These are phyloP conservation scores for Sebastes minor DNA, from an alignment of 2,797 vertebrate genomes.

Conservation along the genomic window DNA sequence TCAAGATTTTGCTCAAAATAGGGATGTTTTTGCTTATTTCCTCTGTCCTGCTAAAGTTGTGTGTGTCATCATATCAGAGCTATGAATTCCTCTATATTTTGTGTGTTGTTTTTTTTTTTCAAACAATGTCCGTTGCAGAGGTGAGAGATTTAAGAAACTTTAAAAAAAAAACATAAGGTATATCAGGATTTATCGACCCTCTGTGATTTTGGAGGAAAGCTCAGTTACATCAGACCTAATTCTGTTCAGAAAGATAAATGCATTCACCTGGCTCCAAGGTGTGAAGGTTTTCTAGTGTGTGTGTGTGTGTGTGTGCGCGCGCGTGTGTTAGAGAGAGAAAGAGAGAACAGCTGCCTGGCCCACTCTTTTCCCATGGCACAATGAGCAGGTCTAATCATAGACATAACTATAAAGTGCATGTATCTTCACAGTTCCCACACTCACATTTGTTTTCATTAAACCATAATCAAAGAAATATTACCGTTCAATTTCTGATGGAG, in stretches of 20 bases:
- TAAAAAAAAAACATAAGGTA: neutral
- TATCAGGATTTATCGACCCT: neutral
- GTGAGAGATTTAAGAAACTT: neutral
- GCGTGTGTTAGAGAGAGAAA: too few species aligned
- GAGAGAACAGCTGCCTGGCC: slow-evolving; percentile 33
- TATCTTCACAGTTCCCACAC: slow-evolving; percentile 36
- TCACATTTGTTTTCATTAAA: slow-evolving; percentile 34
- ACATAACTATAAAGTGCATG: slow-evolving; percentile 15
- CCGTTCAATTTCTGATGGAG: slow-evolving; percentile 1
- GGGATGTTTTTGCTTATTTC: neutral
- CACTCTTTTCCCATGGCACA: slow-evolving; percentile 49
- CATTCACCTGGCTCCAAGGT: slow-evolving; percentile 7
- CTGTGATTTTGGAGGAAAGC: slow-evolving; percentile 21
- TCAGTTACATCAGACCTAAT: slow-evolving; percentile 29
- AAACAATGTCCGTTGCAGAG: neutral
- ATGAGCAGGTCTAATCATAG: slow-evolving; percentile 36
- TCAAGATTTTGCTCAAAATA: neutral
- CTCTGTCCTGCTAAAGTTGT: neutral
- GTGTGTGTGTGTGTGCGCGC: too few species aligned
- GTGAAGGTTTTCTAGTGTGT: neutral
- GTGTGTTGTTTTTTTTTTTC: neutral
- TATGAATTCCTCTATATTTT: neutral
- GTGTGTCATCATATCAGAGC: neutral
- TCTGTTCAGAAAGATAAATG: slow-evolving; percentile 62
- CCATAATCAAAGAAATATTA: slow-evolving; percentile 13